These are phyloP conservation scores for Cyclargus thomasi DNA, from an alignment of 1,140 invertebrate species.

Conservation along the genomic window DNA sequence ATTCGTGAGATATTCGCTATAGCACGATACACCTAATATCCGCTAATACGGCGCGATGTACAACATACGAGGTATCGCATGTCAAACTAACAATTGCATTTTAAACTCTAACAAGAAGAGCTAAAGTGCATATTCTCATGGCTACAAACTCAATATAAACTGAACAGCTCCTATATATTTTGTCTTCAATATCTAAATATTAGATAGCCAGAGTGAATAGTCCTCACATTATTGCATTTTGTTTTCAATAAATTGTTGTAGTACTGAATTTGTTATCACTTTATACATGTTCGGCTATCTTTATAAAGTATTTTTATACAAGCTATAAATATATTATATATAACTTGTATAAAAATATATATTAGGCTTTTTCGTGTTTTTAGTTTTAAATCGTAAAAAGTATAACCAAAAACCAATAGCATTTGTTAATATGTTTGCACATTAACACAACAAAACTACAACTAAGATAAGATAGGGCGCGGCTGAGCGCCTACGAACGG, in stretches of 20 bases:
- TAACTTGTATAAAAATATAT: too few relatives aligned
- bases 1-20: background rate
- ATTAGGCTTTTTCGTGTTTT: too few relatives aligned
- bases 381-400: too few relatives aligned
- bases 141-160: background rate
- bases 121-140: background rate
- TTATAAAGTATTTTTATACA: too few relatives aligned
- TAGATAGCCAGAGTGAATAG: background rate
- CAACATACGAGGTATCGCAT: background rate
- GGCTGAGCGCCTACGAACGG: too few relatives aligned
- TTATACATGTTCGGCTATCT: background rate
- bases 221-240: background rate
- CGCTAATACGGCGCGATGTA: background rate
- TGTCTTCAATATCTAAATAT: background rate
- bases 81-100: background rate
- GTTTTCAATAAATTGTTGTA: background rate
- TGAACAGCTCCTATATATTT: background rate
- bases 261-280: background rate
- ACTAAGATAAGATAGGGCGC: background rate
- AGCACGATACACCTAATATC: background rate
- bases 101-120: background rate
- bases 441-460: background rate
- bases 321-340: too few relatives aligned
- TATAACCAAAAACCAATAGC: too few relatives aligned
- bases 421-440: background rate